Evolutionary conservation across 2,888 invertebrate genomes (phyloP).

Genomic region (Thymelicus lineola): DNA sequence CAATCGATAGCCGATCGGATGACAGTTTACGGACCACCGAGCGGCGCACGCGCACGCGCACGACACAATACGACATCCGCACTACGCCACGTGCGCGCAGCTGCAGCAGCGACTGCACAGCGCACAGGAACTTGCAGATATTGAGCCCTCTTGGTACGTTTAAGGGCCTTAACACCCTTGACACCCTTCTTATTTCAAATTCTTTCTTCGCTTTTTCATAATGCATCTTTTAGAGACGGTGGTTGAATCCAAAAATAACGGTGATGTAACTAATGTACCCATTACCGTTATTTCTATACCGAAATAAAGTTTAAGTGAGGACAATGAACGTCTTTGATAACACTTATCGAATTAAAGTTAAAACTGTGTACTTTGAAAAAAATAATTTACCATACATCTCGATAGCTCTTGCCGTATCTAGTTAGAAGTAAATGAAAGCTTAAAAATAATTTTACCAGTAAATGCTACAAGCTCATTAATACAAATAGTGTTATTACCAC

Average conservation of each 20-base stretch:
- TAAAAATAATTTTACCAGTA: neutral
- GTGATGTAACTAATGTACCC: no score
- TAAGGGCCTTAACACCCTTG: neutral
- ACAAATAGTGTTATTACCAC: conserved; percentile 18
- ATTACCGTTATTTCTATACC: no score
- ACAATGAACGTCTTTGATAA: no score
- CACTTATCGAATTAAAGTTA: no score
- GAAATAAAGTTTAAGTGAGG: no score
- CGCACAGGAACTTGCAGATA: conserved; percentile 14
- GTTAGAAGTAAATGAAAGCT: no score
- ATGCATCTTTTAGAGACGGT: no score
- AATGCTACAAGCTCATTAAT: conserved; percentile 10
- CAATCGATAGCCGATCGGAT: conserved; percentile 15
- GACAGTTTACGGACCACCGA: conserved; percentile 23
- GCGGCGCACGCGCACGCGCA: conserved; percentile 40
- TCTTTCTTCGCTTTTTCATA: no score
- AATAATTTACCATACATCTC: no score
- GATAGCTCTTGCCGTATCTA: no score
- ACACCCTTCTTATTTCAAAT: neutral
- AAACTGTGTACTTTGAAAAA: no score
- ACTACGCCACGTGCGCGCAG: conserved; percentile 54
- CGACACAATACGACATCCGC: conserved; percentile 44
- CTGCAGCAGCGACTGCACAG: conserved; percentile 57
- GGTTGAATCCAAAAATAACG: no score
- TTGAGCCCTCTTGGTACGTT: neutral